phyloP scores from a whole-genome alignment of 2,888 invertebrate genomes.

The Drepanosiphum platanoidis region DNA sequence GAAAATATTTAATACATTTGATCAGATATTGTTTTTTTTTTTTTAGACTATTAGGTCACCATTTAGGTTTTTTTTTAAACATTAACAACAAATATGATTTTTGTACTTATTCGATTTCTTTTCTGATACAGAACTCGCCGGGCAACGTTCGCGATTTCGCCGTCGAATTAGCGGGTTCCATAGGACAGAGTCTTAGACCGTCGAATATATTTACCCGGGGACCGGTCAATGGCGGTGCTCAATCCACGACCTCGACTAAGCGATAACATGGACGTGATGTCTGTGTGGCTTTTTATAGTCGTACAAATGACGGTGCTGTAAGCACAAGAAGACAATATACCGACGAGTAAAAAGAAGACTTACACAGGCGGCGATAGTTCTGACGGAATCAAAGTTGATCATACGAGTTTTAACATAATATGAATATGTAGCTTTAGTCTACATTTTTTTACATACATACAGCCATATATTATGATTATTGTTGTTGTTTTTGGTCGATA shows the following conservation, averaged over 20 bases:
- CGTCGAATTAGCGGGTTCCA: constrained; percentile 10
- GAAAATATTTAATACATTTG: no score
- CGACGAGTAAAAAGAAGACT: neutral
- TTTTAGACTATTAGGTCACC: no score
- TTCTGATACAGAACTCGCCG: constrained; percentile 1
- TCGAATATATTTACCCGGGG: constrained; percentile 20
- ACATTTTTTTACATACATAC: neutral
- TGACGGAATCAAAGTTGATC: neutral
- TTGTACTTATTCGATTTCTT: neutral
- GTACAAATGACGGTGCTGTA: neutral
- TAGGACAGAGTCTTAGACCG: constrained; percentile 38
- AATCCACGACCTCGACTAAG: neutral
- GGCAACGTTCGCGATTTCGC: constrained; percentile 38
- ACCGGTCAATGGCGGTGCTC: neutral
- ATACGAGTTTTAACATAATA: neutral
- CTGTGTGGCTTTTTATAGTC: no score
- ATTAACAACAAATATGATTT: no score
- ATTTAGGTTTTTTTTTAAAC: no score
- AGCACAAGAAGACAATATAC: neutral
- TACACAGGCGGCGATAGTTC: no score
- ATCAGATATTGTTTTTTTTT: no score
- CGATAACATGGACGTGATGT: no score
- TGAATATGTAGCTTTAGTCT: neutral
- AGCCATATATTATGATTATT: neutral
- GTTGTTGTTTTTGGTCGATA: neutral